Evolutionary conservation across 2,888 invertebrate species (phyloP).

Genomic region (Hydropsyche betteni): DNA sequence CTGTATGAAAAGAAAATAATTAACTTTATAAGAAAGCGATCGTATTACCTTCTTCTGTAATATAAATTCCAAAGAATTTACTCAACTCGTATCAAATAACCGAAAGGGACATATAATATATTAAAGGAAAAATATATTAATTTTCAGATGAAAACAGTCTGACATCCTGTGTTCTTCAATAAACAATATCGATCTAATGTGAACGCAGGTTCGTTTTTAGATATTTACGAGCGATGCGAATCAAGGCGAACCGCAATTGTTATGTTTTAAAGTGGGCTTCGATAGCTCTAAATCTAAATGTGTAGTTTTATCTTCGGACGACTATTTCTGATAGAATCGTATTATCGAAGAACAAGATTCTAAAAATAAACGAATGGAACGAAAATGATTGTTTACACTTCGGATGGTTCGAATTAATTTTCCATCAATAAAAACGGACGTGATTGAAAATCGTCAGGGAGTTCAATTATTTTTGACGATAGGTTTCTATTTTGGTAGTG

Average conservation of each 20-base stretch:
- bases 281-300: background rate
- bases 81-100: background rate
- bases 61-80: background rate
- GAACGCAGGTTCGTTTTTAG: background rate
- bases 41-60: background rate
- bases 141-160: too few relatives aligned
- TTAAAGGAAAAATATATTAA: too few relatives aligned
- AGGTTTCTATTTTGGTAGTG: background rate
- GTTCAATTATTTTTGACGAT: background rate
- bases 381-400: too few relatives aligned
- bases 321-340: conserved; percentile 7
- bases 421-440: too few relatives aligned
- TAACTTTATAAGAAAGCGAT: too few relatives aligned
- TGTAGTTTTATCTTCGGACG: background rate
- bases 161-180: too few relatives aligned
- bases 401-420: too few relatives aligned
- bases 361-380: background rate
- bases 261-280: conserved; percentile 14
- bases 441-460: background rate
- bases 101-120: too few relatives aligned
- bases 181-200: background rate
- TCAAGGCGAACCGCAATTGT: conserved; percentile 17
- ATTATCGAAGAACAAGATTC: background rate
- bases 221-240: conserved; percentile 13
- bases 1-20: too few relatives aligned